Conservation (phyloP, 2,113 vertebrate genomes). For the Sinocyclocheilus grahami region DNA sequence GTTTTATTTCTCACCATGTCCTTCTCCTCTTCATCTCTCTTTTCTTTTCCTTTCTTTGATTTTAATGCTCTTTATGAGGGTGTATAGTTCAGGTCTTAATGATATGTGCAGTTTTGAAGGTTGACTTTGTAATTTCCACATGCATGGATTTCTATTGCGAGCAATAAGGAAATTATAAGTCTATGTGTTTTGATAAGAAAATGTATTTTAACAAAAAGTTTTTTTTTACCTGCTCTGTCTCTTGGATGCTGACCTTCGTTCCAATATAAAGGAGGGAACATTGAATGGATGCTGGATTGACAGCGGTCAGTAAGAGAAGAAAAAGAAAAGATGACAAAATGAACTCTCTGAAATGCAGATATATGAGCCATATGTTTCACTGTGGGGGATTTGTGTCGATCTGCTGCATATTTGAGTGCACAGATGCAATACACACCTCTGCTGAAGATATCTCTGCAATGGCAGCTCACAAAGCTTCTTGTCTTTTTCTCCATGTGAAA, state of each 20-base stretch:
- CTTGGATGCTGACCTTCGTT: slow-evolving; percentile 70
- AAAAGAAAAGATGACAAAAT: slow-evolving; percentile 49
- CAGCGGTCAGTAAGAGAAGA: slow-evolving; percentile 75
- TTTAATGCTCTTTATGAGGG: slow-evolving; percentile 41
- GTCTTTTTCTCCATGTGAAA: slow-evolving; percentile 36
- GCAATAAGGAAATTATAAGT: slow-evolving; percentile 71
- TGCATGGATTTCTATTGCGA: slow-evolving; percentile 76
- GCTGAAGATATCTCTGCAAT: slow-evolving; percentile 38
- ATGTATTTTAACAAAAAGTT: slow-evolving; percentile 65
- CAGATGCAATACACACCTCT: slow-evolving; percentile 25
- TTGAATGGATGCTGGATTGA: slow-evolving; percentile 81
- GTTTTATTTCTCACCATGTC: slow-evolving; percentile 14
- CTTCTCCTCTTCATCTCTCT: slow-evolving; percentile 34
- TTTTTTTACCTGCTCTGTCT: slow-evolving; percentile 59
- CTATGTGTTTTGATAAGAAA: slow-evolving; percentile 66
- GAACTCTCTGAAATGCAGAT: slow-evolving; percentile 42
- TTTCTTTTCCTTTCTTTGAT: slow-evolving; percentile 15
- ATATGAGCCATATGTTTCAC: slow-evolving; percentile 13
- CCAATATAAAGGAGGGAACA: slow-evolving; percentile 69
- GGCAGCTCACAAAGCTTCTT: slow-evolving; percentile 34
- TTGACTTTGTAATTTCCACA: slow-evolving; percentile 68
- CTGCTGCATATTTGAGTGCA: slow-evolving; percentile 44
- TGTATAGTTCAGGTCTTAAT: slow-evolving; percentile 50
- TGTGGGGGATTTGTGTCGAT: slow-evolving; percentile 43
- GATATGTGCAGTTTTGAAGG: slow-evolving; percentile 74